Evolutionary conservation across 2,888 invertebrate genomes (phyloP).

Genomic region (Eueremaeus valkanovi): DNA sequence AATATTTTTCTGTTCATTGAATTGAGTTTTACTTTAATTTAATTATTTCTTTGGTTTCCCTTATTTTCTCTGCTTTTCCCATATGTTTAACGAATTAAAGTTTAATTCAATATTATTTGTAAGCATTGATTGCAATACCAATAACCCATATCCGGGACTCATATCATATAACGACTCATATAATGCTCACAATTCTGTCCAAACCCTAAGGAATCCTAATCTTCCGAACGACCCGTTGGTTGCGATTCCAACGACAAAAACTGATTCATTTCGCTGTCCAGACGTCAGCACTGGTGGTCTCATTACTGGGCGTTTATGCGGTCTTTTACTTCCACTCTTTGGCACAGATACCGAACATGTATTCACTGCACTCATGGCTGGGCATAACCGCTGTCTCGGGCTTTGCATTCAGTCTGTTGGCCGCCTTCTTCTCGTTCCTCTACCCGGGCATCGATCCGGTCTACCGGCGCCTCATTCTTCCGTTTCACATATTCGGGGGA

Average conservation of each 20-base stretch:
- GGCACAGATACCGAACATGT: constrained; percentile 62
- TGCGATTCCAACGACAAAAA: constrained; percentile 69
- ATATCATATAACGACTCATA: too few species aligned
- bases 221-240: constrained; percentile 70
- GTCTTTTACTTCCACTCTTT: constrained; percentile 76
- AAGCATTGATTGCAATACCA: too few species aligned
- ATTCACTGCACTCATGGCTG: constrained; percentile 75
- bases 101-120: too few species aligned
- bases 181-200: background rate
- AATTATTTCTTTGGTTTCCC: too few species aligned
- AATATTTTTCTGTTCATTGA: too few species aligned
- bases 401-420: constrained; percentile 67
- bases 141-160: too few species aligned
- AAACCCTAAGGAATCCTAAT: constrained; percentile 61
- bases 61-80: too few species aligned
- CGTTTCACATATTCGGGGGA: constrained; percentile 72
- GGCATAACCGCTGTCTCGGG: constrained; percentile 70
- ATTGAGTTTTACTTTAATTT: too few species aligned
- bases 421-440: constrained; percentile 69
- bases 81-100: too few species aligned
- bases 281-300: constrained; percentile 63
- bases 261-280: constrained; percentile 68
- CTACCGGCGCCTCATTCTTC: constrained; percentile 64
- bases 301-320: constrained; percentile 68
- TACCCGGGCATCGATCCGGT: constrained; percentile 65